Evolutionary conservation across 2,113 vertebrate species (phyloP).

Genomic region (Phaethornis superciliosus): DNA sequence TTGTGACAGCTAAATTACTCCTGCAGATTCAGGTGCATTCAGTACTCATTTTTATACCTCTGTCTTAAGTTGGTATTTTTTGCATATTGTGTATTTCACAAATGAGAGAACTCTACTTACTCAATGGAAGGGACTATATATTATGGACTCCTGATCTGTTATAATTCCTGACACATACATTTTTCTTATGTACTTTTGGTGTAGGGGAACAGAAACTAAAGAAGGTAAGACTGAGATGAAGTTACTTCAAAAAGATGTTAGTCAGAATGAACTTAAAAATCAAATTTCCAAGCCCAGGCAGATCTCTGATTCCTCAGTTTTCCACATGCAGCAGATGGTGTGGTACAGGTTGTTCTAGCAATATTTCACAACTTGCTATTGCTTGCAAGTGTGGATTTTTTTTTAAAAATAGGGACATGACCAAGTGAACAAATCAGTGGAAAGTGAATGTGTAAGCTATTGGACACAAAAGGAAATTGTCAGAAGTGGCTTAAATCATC

Average conservation of each 20-base stretch:
- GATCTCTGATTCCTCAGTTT: constrained; percentile 35
- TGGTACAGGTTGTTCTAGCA: constrained; percentile 68
- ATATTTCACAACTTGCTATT: constrained; percentile 56
- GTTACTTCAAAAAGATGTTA: not conserved
- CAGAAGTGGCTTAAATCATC: not conserved
- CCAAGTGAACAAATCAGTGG: not conserved
- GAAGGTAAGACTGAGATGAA: not conserved
- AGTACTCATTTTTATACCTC: not conserved
- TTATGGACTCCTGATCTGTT: not conserved
- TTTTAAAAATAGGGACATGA: not conserved
- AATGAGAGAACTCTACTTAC: not conserved
- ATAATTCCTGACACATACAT: accelerated
- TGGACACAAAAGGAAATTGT: not conserved
- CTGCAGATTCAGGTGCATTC: not conserved
- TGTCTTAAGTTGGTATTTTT: not conserved
- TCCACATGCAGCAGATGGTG: constrained; percentile 49
- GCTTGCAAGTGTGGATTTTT: constrained; percentile 39
- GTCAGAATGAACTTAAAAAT: constrained; percentile 4
- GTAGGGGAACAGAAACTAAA: not conserved
- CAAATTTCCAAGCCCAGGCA: not conserved
- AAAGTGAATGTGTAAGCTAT: not conserved
- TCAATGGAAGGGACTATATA: not conserved
- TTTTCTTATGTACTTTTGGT: not conserved
- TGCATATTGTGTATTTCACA: not conserved
- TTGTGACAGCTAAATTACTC: not conserved